Conservation (phyloP, 2,113 vertebrate genomes). For the Diglossa brunneiventris region DNA sequence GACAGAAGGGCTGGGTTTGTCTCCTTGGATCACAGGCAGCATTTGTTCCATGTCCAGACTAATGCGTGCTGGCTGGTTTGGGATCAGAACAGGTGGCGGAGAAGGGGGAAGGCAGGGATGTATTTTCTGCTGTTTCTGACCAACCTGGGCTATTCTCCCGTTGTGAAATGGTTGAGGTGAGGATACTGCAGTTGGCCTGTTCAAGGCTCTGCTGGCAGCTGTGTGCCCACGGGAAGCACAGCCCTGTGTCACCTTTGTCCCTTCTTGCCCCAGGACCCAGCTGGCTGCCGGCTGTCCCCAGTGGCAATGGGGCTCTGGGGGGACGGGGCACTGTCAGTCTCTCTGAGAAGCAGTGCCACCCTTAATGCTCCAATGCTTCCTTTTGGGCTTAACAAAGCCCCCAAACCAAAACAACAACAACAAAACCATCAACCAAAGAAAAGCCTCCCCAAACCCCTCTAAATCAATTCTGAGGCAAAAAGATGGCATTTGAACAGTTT, state of each 20-base stretch:
- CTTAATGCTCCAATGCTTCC: rapidly evolving
- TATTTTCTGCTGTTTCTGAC: background rate
- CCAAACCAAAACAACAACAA: background rate
- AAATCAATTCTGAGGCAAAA: background rate
- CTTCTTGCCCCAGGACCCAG: background rate
- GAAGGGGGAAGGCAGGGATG: background rate
- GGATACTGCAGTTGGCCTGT: rapidly evolving
- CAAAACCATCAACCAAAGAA: background rate
- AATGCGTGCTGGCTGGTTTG: background rate
- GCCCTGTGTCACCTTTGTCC: background rate
- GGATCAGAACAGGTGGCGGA: background rate
- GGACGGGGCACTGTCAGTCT: rapidly evolving
- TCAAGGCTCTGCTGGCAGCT: background rate
- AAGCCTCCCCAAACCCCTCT: background rate
- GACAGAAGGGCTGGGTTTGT: background rate
- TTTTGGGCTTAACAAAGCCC: background rate
- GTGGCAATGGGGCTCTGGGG: rapidly evolving
- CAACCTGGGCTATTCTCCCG: background rate
- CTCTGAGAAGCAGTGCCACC: background rate
- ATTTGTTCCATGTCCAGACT: background rate
- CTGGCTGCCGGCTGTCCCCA: background rate
- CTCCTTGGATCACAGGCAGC: background rate
- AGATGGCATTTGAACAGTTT: background rate
- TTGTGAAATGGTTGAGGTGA: background rate
- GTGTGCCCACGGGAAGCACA: rapidly evolving